Percentiles rank a stretch among this genome's conserved stretches.
Evolutionary conservation across 2,888 invertebrate species (phyloP).

Genomic region (Eremobia ochroleuca): DNA sequence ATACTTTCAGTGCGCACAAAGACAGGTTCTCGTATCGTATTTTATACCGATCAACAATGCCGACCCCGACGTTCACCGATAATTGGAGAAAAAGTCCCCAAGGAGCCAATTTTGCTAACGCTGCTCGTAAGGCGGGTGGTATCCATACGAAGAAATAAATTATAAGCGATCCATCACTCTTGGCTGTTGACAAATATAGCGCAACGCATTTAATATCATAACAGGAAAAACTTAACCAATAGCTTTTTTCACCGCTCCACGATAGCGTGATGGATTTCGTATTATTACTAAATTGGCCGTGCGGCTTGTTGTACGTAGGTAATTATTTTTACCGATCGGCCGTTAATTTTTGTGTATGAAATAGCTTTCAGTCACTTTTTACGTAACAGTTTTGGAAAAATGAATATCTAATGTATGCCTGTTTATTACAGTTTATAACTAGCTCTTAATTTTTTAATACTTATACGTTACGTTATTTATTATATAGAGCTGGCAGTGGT

Average conservation of each 20-base stretch:
- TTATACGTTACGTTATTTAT: too few relatives aligned
- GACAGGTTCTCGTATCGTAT: constrained; percentile 84
- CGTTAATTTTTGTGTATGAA: constrained; percentile 31
- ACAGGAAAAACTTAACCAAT: constrained; percentile 68
- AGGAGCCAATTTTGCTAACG: constrained; percentile 87
- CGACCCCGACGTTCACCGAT: constrained; percentile 83
- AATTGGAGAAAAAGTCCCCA: constrained; percentile 87
- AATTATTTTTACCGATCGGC: constrained; percentile 24
- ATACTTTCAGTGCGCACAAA: constrained; percentile 80
- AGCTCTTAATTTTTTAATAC: neutral
- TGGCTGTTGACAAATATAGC: constrained; percentile 75
- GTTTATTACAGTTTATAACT: neutral
- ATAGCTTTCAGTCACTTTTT: constrained; percentile 19
- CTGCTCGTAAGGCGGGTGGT: constrained; percentile 74
- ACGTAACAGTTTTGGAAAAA: neutral
- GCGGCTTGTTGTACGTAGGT: constrained; percentile 26
- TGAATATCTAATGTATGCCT: neutral
- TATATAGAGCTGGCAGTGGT: too few relatives aligned
- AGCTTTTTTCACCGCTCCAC: constrained; percentile 59
- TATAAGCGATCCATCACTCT: constrained; percentile 83
- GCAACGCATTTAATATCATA: constrained; percentile 70
- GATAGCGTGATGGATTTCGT: constrained; percentile 63
- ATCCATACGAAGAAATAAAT: constrained; percentile 79
- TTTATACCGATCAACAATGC: constrained; percentile 87
- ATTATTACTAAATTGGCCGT: constrained; percentile 60